Evolutionary conservation across 2,888 invertebrate species (phyloP).

Genomic region (Ophioninae sp.): DNA sequence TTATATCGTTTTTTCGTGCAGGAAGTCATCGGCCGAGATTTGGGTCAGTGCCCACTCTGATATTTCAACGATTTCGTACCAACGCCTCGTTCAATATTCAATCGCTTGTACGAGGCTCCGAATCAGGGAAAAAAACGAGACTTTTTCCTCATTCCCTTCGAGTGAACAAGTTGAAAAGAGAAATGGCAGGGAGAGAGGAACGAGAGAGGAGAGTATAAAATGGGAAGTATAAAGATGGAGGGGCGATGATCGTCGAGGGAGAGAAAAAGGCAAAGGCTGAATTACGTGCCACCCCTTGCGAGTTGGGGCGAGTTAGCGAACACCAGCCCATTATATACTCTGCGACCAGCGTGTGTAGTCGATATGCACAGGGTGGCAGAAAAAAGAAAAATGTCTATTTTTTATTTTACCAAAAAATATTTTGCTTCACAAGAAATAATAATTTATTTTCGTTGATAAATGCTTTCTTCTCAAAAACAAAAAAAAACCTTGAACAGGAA

Average conservation of each 20-base stretch:
- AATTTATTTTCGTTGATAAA: background rate
- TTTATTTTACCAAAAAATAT: background rate
- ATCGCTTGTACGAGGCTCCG: slow-evolving; percentile 12
- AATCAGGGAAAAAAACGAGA: slow-evolving; percentile 46
- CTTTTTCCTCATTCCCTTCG: slow-evolving; percentile 33
- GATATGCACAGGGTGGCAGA: background rate
- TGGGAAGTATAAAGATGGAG: slow-evolving; percentile 17
- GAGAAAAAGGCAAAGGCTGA: slow-evolving; percentile 23
- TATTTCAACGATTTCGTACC: slow-evolving; percentile 37
- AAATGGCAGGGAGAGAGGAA: slow-evolving; percentile 17
- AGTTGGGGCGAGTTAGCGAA: slow-evolving; percentile 40
- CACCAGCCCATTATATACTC: slow-evolving; percentile 44
- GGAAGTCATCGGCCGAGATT: slow-evolving; percentile 42
- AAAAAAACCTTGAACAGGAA: background rate
- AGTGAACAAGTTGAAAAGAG: slow-evolving; percentile 42
- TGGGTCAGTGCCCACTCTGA: slow-evolving; percentile 30
- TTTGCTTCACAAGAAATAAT: no score
- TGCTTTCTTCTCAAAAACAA: background rate
- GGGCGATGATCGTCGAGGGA: background rate
- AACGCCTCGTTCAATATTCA: slow-evolving; percentile 46
- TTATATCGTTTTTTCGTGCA: background rate
- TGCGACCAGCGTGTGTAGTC: slow-evolving; percentile 7
- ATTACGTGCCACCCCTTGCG: slow-evolving; percentile 56
- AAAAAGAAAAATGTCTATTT: background rate
- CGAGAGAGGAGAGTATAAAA: slow-evolving; percentile 7